Base-by-base conservation (phyloP, 2,113 vertebrate genomes). In the Rhabdornis inornatus region DNA sequence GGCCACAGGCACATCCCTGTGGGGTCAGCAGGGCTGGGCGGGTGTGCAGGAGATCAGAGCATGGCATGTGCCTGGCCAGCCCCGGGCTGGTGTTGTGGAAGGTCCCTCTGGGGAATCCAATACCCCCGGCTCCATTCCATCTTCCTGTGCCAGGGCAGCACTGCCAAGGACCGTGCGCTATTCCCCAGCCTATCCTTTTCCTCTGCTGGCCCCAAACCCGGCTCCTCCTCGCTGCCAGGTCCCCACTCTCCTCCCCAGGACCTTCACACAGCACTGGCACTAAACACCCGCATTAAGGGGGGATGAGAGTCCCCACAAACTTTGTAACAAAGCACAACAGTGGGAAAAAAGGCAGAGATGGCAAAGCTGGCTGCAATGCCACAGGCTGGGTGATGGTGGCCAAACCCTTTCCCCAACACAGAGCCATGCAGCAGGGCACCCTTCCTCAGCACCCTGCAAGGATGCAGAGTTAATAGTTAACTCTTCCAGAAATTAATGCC, bases 381-480 rank as follows among this genome's bases (percentile, higher is more conserved):
- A 9, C 3, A 25, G 49, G 70, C 87, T 94, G 83, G 33, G 87
- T 42, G 82, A 84, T 28, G 30, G 81, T 66, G 77, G 90, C 79
- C 44, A 47, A 96, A 45, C 65, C 82, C 86, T 80, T 49, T 57
- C 83, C 92, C 80, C 92, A 89, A 7, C 71, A n/a, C 66, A 25
- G 55, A 44, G 55, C 90, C 61, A 40, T 78, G 84, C 60, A 63
- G 70, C 44, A 18, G 71, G 76, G 35, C 35, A 87, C 59, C 31
- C 87, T 96, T 87, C 85, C 24, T 52, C 79, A 53, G 52, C 93
- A 85, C 80, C 30, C 70, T 85, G 64, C 33, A 31, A 94, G 75
- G 94, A 96, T 96, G 89, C 39, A 87, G 77, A 53, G 90, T 97
- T 97, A 97, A 97, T 57, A 60, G 52, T 96, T 97, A 96, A 94